Percentiles rank a stretch among this genome's conserved stretches.
Conservation (phyloP, 2,113 vertebrate species). For the Brevimyrus niger region DNA sequence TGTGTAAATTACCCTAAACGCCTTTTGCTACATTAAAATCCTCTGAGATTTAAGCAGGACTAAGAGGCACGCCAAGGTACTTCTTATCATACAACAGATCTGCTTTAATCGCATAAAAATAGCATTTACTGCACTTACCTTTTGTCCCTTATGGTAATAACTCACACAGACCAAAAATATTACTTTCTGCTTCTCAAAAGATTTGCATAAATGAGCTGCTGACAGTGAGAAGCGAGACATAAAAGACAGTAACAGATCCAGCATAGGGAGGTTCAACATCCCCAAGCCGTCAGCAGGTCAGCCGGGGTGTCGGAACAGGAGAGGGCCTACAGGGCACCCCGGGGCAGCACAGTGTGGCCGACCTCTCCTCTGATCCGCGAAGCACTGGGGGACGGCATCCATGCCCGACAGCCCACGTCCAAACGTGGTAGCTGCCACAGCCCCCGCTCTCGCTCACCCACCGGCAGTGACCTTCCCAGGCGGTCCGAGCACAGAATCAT, state of each 20-base stretch:
- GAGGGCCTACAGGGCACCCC: not conserved
- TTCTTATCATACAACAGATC: not conserved
- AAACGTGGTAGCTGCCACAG: not conserved
- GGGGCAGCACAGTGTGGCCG: not conserved
- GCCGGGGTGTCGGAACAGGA: not conserved
- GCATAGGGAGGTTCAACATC: not conserved
- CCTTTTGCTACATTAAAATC: not conserved
- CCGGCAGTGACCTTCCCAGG: not conserved
- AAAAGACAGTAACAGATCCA: not conserved
- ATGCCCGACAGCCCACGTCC: not conserved
- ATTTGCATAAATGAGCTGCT: not conserved
- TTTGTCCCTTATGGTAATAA: not conserved
- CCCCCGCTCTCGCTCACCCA: not conserved
- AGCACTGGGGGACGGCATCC: not conserved
- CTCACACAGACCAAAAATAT: not conserved
- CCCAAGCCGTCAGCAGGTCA: not conserved
- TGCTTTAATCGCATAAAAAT: not conserved
- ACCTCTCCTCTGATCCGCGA: not conserved
- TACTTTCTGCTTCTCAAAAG: not conserved
- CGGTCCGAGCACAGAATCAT: not conserved
- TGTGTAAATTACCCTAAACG: not conserved
- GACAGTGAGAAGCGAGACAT: not conserved
- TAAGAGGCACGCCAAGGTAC: not conserved
- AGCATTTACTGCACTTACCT: not conserved
- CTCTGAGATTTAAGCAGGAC: not conserved